Base-by-base conservation (phyloP, 2,888 invertebrate genomes). In the Lasioglossum figueresi region DNA sequence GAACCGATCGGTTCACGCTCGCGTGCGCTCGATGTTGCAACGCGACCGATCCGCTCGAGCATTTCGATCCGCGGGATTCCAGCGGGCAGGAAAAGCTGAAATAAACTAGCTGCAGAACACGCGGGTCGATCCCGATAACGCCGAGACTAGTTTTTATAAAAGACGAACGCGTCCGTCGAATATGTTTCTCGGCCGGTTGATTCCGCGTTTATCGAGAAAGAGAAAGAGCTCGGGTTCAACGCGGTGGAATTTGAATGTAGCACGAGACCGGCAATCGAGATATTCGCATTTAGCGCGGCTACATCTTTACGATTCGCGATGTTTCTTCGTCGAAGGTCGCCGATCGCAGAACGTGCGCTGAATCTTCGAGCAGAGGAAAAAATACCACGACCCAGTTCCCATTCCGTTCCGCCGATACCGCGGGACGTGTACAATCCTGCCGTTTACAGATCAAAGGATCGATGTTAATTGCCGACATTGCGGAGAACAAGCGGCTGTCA, bases 181-280 rank as follows among this genome's bases (percentile, higher is more conserved):
- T 82, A 73, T 70, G 3, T 75, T 70, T 45, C 66, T 63, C 23
- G 45, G 73, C 56, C 71, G 10, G 16, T 73, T 56, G 56, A 43
- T 52, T 78, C 34, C 70, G 27, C 70, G 71, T 82, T 78, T 78
- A 78, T 48, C 43, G 48, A 19, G 37, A 34, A 16, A 66, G 68
- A 68, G 23, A n/a, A 12, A 19, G 23, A 37, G 37, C 16, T 16
- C 31, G 31, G 23, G 34, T 31, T 63, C 6, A 59, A 76, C 66
- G 68, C 45, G 19, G 31, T 45, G 73, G 79, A 83, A 78, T 78
- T 73, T 66, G 27, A 79, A 84, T 83, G 48, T 56, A 14, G 56
- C n/a, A 76, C 14, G 45, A 72, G 59, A 45, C 63, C 40, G 5
- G 48, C 71, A 5, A 78, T 75, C 43, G 43, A 75, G 79, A 79